Percentiles rank a stretch among this genome's conserved stretches.
phyloP scores from a whole-genome alignment of 1,140 invertebrate genomes.

The Drosophila pectinifera region DNA sequence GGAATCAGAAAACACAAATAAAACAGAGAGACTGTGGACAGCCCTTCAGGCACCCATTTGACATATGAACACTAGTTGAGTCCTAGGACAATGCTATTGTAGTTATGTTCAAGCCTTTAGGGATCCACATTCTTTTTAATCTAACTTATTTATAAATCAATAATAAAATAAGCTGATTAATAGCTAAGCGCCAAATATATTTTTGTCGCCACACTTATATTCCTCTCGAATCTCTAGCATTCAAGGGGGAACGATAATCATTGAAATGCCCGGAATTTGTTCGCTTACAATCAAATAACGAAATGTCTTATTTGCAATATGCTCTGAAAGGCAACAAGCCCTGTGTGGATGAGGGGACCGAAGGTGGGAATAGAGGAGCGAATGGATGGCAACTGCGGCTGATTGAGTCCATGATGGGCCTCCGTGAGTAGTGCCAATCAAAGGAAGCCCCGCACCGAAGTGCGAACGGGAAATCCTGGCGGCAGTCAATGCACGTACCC shows the following conservation, averaged over 20 bases:
- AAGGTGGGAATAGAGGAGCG: slow-evolving; percentile 3
- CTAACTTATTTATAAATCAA: background rate
- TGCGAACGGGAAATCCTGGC: slow-evolving; percentile 57
- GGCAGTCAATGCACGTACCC: slow-evolving; percentile 52
- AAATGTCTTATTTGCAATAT: slow-evolving; percentile 37
- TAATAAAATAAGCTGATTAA: no score
- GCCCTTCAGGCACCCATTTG: no score
- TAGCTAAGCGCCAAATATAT: no score
- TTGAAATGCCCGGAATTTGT: slow-evolving; percentile 2
- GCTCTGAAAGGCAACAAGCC: slow-evolving; percentile 10
- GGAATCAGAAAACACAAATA: background rate
- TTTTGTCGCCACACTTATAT: background rate
- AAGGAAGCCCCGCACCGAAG: slow-evolving; percentile 64
- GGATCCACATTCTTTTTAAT: background rate
- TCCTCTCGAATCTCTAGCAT: background rate
- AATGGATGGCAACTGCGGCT: slow-evolving; percentile 30
- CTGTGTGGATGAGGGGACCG: no score
- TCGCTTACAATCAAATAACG: slow-evolving; percentile 27
- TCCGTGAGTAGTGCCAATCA: slow-evolving; percentile 72
- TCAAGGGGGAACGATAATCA: slow-evolving; percentile 2
- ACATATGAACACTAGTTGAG: background rate
- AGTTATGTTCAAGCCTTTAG: background rate
- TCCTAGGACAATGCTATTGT: background rate
- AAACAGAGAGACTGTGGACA: background rate
- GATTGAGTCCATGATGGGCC: slow-evolving; percentile 42